Percentiles rank a stretch among this genome's conserved stretches.
Conservation (phyloP, 2,113 vertebrate genomes). For the Ochotona princeps region DNA sequence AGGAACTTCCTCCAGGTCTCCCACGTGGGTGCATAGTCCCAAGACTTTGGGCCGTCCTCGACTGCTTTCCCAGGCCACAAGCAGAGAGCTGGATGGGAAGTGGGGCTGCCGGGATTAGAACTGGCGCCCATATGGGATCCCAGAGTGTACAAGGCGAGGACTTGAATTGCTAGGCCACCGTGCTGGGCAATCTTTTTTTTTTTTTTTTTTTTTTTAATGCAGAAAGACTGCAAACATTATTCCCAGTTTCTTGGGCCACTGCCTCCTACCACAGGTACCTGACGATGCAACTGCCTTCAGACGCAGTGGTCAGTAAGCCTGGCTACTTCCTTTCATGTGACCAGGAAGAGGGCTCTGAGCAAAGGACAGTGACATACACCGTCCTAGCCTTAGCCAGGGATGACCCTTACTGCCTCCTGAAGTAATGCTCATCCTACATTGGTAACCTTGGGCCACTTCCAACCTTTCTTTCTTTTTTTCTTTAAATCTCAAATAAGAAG, state of each 20-base stretch:
- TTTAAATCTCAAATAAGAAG: not conserved
- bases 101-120: too few relatives aligned
- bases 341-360: constrained; percentile 4
- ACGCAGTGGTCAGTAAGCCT: too few relatives aligned
- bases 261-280: not conserved
- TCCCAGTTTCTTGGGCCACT: constrained; percentile 16
- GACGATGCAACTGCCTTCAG: not conserved
- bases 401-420: constrained; percentile 38
- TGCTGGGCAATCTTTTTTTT: too few relatives aligned
- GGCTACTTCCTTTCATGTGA: not conserved
- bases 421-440: not conserved
- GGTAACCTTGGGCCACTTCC: not conserved
- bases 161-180: too few relatives aligned
- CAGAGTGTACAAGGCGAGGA: too few relatives aligned
- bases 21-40: too few relatives aligned
- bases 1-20: too few relatives aligned
- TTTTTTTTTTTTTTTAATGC: not conserved
- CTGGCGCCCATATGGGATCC: too few relatives aligned
- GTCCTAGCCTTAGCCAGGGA: not conserved
- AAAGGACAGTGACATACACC: not conserved
- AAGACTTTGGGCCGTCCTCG: too few relatives aligned
- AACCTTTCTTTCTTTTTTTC: not conserved
- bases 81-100: too few relatives aligned
- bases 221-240: constrained; percentile 3
- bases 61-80: too few relatives aligned